Evolutionary conservation across 2,113 vertebrate genomes (phyloP), one percentile per base, ranked within the genome.

Genomic region (Picathartes gymnocephalus): DNA sequence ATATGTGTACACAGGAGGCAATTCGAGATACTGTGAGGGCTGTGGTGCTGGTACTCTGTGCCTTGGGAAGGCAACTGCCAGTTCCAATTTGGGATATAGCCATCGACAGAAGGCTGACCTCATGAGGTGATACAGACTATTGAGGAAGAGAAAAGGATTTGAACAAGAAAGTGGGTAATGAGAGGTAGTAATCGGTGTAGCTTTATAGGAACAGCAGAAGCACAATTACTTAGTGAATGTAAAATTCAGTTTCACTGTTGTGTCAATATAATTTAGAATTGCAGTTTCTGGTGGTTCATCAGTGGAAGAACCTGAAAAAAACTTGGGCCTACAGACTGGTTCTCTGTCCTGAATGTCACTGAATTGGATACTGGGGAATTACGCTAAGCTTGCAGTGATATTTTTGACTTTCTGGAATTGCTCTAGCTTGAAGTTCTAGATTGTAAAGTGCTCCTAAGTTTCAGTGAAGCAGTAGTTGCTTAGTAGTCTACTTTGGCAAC

Each of bases 51-150:
- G 13, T 5, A 35, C 19, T 15, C 28, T 39, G 54, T 2, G 0
- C 64, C 10, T 74, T 62, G 37, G 39, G 51, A 77, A 28, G 31
- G 27, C 0, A 0, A 13, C 22, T 1, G 2, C 40, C 37, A 69
- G 37, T 40, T 91, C 58, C 48, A 5, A 3, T 64, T 86, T 84
- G 35, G 54, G 22, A 31, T 28, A 30, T 17, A 73, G 17, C n/a
- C 15, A 53, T 51, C 0, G 2, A 11, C 44, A 50, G 51, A 50
- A 70, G 35, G 51, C 35, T 93, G 76, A 27, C 18, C n/a, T 30
- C 13, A 8, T 9, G 30, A 71, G 60, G 7, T 0, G 2, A 19
- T 15, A 16, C 4, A 48, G 39, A 23, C 28, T 81, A 8, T 23
- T 77, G 64, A 66, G 57, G 33, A 68, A 70, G 70, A 50, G 35